Evolutionary conservation across 2,797 vertebrate species (phyloP).

Genomic region (Linurgus olivaceus): DNA sequence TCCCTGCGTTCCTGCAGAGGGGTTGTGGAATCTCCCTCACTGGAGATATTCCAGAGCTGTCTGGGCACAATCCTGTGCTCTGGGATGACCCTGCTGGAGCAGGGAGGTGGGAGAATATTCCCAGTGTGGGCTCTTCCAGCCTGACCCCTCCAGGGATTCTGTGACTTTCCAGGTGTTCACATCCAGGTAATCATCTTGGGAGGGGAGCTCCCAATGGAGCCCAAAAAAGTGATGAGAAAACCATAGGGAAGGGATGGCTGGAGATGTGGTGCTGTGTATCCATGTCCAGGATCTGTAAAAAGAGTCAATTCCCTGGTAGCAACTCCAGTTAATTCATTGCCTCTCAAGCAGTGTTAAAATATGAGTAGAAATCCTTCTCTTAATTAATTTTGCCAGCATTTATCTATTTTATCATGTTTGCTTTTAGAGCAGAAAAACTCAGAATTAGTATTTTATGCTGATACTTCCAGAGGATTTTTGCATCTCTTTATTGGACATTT

Average conservation of each 20-base stretch:
- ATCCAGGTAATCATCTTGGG: not conserved
- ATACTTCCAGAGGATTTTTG: not conserved
- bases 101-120: not conserved
- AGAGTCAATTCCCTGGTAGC: not conserved
- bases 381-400: not conserved
- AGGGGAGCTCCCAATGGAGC: not conserved
- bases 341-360: not conserved
- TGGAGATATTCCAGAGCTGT: not conserved
- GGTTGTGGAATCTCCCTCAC: not conserved
- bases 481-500: not conserved
- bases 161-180: not conserved
- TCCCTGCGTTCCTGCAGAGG: not conserved
- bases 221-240: not conserved
- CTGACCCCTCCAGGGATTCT: not conserved
- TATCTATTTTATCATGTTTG: fast-evolving
- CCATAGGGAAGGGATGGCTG: not conserved
- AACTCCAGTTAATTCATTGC: not conserved
- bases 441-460: not conserved
- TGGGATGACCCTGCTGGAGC: not conserved
- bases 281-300: not conserved
- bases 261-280: not conserved
- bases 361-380: not conserved
- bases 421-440: not conserved
- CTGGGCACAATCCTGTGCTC: not conserved
- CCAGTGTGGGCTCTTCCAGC: not conserved